Percentiles rank a stretch among this genome's conserved stretches.
Conservation (phyloP, 2,797 vertebrate species). For the Ataeniobius toweri region DNA sequence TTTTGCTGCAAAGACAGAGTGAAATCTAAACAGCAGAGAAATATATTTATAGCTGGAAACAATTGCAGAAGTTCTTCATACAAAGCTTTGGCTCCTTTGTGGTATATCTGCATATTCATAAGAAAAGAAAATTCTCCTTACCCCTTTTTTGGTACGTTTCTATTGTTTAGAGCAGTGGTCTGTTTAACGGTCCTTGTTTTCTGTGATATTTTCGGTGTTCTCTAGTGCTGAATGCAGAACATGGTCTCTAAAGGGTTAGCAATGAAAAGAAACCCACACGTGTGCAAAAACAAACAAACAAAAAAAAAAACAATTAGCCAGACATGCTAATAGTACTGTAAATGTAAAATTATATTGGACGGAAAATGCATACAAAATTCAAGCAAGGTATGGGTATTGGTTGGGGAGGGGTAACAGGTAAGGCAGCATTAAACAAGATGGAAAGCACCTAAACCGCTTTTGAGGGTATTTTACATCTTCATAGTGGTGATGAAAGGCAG, state of each 20-base stretch:
- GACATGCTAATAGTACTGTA: not conserved
- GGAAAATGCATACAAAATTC: not conserved
- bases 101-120: not conserved
- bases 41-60: not conserved
- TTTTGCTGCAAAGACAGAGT: not conserved
- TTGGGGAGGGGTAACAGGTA: not conserved
- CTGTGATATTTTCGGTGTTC: not conserved
- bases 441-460: slow-evolving; percentile 10
- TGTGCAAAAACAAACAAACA: not conserved
- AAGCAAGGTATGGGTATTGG: not conserved
- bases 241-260: not conserved
- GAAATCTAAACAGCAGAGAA: not conserved
- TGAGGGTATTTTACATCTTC: slow-evolving; percentile 32
- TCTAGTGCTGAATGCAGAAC: not conserved
- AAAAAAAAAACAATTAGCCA: not conserved
- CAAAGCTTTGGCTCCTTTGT: not conserved
- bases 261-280: not conserved
- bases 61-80: not conserved
- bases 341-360: not conserved
- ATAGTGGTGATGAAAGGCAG: slow-evolving; percentile 14
- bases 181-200: not conserved
- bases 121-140: not conserved
- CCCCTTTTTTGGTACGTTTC: not conserved
- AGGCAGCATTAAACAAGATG: not conserved
- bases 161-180: not conserved